These are phyloP conservation scores for Drosophila acutilabella DNA, from an alignment of 2,888 invertebrate species.

Conservation along the genomic window DNA sequence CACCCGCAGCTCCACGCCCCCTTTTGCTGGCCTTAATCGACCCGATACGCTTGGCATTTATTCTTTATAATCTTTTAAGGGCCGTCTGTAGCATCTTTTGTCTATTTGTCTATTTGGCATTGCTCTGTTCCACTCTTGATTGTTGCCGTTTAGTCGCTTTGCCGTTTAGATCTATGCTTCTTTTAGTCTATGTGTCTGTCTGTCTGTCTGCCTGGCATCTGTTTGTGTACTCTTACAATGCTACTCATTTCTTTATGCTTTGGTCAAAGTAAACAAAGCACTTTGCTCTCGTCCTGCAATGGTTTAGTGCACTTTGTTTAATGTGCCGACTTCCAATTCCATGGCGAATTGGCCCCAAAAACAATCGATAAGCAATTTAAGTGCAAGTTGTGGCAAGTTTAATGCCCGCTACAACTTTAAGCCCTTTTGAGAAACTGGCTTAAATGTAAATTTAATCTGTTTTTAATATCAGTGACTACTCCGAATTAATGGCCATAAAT, in stretches of 20 bases:
- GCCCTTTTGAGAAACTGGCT: not conserved
- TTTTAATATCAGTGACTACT: not conserved
- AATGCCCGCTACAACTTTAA: constrained; percentile 2
- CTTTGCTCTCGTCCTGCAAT: constrained; percentile 52
- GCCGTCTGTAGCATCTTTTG: constrained; percentile 67
- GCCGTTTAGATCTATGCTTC: constrained; percentile 12
- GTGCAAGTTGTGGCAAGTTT: not conserved
- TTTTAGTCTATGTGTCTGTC: constrained; percentile 43
- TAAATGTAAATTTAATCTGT: not conserved
- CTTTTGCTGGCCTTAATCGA: not conserved
- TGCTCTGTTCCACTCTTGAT: constrained; percentile 15
- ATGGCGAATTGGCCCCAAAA: constrained; percentile 12
- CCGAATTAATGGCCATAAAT: constrained; percentile 24
- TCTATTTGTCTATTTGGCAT: constrained; percentile 65
- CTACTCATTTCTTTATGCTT: constrained; percentile 9
- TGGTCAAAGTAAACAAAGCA: constrained; percentile 63
- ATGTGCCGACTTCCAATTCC: constrained; percentile 36
- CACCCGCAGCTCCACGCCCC: not conserved
- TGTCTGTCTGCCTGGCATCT: constrained; percentile 26
- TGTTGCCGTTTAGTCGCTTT: constrained; percentile 34
- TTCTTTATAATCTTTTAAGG: constrained; percentile 74
- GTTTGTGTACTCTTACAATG: constrained; percentile 7
- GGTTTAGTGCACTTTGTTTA: constrained; percentile 57
- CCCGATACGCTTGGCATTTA: constrained; percentile 31
- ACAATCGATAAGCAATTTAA: constrained; percentile 28